phyloP scores from a whole-genome alignment of 1,140 invertebrate genomes.

The Trichonephila clavipes region DNA sequence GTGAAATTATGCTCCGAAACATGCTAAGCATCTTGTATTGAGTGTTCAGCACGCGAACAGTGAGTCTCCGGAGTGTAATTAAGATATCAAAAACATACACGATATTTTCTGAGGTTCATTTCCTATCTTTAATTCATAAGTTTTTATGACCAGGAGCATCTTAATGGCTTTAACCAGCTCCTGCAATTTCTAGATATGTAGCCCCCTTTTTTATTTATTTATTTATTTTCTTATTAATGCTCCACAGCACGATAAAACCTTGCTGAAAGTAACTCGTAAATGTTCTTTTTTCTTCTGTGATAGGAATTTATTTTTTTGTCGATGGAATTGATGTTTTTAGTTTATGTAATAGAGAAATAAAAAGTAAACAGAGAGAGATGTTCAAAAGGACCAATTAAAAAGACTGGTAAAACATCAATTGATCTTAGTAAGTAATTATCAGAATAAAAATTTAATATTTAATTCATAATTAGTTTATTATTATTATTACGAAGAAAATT shows the following conservation, averaged over 20 bases:
- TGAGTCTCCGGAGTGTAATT: neutral
- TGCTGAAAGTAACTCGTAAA: neutral
- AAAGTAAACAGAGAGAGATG: too few relatives aligned
- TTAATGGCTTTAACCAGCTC: neutral
- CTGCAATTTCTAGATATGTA: constrained; percentile 9
- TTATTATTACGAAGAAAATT: too few relatives aligned
- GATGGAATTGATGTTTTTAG: neutral
- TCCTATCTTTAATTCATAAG: constrained; percentile 18
- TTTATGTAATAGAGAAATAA: too few relatives aligned
- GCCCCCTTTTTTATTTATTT: neutral
- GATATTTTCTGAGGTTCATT: neutral
- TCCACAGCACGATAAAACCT: neutral
- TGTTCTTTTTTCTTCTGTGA: neutral
- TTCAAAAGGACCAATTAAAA: too few relatives aligned
- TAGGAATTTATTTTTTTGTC: neutral
- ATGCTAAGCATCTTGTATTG: constrained; percentile 17
- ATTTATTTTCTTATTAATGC: constrained; percentile 23
- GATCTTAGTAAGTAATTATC: too few relatives aligned
- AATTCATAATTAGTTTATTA: too few relatives aligned
- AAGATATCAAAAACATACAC: constrained; percentile 22
- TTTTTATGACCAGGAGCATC: neutral
- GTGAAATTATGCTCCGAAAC: constrained; percentile 6
- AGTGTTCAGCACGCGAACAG: neutral
- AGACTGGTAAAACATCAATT: too few relatives aligned
- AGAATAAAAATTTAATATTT: too few relatives aligned